Percentiles rank a stretch among this genome's conserved stretches.
phyloP scores from a whole-genome alignment of 2,888 invertebrate genomes.

The Aproaerema taeniolella region DNA sequence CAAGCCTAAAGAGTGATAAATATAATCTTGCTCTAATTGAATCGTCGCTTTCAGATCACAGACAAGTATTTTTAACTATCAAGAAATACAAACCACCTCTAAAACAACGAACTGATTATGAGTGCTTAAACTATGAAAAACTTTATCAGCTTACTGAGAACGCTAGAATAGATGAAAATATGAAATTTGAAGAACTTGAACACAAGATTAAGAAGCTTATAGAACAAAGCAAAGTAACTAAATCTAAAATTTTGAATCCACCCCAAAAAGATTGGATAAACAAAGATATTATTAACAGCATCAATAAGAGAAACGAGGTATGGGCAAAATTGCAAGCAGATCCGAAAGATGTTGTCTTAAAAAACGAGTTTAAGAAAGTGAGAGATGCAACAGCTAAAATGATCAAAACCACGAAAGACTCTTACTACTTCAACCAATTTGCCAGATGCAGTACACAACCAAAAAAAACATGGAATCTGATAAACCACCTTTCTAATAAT shows the following conservation, averaged over 20 bases:
- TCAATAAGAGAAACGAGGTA: slow-evolving; percentile 3
- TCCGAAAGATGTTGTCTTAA: background rate
- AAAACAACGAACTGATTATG: slow-evolving; percentile 10
- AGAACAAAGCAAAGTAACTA: slow-evolving; percentile 4
- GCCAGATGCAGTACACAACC: no score
- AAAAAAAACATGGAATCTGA: slow-evolving; percentile 11
- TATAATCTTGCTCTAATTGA: slow-evolving; percentile 15
- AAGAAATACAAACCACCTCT: slow-evolving; percentile 17
- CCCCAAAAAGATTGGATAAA: no score
- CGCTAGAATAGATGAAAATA: background rate
- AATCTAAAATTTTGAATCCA: no score
- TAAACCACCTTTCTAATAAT: slow-evolving; percentile 6
- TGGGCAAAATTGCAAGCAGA: slow-evolving; percentile 1
- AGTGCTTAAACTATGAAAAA: slow-evolving; percentile 15
- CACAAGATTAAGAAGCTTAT: background rate
- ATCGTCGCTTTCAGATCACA: slow-evolving; percentile 16
- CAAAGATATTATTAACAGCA: no score
- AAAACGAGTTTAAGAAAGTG: background rate
- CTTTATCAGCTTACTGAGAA: slow-evolving; percentile 11
- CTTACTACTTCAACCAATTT: no score
- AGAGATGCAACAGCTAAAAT: slow-evolving; percentile 6
- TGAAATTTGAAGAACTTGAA: slow-evolving; percentile 7
- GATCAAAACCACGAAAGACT: no score
- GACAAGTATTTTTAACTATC: no score
- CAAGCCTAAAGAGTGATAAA: slow-evolving; percentile 16